These are phyloP conservation scores for Acrossocheilus fasciatus DNA, from an alignment of 2,797 vertebrate genomes.

Conservation along the genomic window DNA sequence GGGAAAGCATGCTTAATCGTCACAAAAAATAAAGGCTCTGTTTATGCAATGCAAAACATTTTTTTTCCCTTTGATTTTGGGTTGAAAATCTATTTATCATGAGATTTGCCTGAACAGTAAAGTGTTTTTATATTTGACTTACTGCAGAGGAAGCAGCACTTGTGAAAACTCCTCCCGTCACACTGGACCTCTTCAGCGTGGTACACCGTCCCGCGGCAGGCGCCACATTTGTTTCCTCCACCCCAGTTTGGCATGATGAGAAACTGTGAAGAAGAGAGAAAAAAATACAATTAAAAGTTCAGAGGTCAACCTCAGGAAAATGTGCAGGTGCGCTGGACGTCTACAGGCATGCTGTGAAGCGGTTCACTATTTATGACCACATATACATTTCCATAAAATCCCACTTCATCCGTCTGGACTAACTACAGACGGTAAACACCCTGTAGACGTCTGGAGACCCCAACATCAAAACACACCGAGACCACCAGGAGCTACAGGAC, in stretches of 20 bases:
- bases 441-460: not conserved
- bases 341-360: not conserved
- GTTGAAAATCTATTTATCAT: not conserved
- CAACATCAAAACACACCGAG: not conserved
- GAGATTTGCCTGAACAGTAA: not conserved
- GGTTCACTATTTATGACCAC: not conserved
- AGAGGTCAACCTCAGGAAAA: constrained; percentile 9
- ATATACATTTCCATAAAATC: not conserved
- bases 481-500: not conserved
- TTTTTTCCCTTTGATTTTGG: not conserved
- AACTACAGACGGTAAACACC: constrained; percentile 24
- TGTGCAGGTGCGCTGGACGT: not conserved
- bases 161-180: constrained; percentile 92
- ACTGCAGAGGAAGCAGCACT: constrained; percentile 95
- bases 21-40: no score
- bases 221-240: constrained; percentile 90
- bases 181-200: constrained; percentile 96
- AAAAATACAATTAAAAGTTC: not conserved
- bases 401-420: not conserved
- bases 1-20: not conserved
- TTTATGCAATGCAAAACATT: not conserved
- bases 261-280: constrained; percentile 36
- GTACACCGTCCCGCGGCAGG: constrained; percentile 88
- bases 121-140: constrained; percentile 65
- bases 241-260: constrained; percentile 93